These are phyloP conservation scores for Coryphaenoides rupestris DNA, from an alignment of 2,113 vertebrate genomes.

Conservation along the genomic window DNA sequence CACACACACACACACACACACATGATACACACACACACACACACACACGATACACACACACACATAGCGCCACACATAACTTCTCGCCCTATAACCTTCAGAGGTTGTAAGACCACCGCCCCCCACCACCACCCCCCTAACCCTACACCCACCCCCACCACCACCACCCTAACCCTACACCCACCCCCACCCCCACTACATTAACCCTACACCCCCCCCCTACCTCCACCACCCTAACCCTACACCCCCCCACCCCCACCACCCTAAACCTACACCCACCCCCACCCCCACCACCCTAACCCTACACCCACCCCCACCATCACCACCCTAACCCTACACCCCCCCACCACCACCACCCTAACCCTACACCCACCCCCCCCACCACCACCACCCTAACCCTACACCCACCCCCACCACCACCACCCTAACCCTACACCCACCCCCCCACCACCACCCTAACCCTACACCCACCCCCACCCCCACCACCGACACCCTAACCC, in stretches of 20 bases:
- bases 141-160: too few relatives aligned
- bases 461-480: too few relatives aligned
- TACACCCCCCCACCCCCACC: slow-evolving; percentile 22
- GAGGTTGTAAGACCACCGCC: slow-evolving; percentile 45
- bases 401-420: neutral
- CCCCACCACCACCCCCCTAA: too few relatives aligned
- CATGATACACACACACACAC: too few relatives aligned
- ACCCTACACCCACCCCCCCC: too few relatives aligned
- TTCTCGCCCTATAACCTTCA: slow-evolving; percentile 65
- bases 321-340: slow-evolving; percentile 22
- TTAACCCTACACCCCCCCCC: too few relatives aligned
- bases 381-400: slow-evolving; percentile 22
- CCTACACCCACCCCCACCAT: too few relatives aligned
- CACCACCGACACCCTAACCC: slow-evolving; percentile 30
- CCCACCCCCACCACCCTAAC: slow-evolving; percentile 15
- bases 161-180: slow-evolving; percentile 15
- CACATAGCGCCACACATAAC: too few relatives aligned
- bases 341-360: slow-evolving; percentile 16
- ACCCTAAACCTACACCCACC: too few relatives aligned
- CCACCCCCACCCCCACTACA: too few relatives aligned
- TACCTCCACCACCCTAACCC: slow-evolving; percentile 13
- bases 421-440: slow-evolving; percentile 14
- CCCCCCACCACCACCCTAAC: slow-evolving; percentile 21
- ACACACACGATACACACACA: neutral
- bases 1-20: too few relatives aligned